phyloP scores from a whole-genome alignment of 2,888 invertebrate species.

The Saturnia japonica region DNA sequence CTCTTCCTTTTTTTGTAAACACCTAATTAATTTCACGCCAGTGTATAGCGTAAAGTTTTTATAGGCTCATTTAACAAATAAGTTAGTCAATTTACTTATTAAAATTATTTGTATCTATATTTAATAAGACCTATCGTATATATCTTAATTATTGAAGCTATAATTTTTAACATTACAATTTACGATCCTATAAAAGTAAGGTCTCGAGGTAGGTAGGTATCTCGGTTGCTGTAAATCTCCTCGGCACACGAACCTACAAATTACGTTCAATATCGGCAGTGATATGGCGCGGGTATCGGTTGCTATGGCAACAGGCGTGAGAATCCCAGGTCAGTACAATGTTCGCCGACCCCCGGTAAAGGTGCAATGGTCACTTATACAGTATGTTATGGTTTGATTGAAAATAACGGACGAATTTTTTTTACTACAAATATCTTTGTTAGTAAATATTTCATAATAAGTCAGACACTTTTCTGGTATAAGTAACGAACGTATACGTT shows the following conservation, averaged over 20 bases:
- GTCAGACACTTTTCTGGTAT: no score
- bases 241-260: conserved; percentile 68
- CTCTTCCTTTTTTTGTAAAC: conserved; percentile 39
- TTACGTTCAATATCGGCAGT: conserved; percentile 68
- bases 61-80: conserved; percentile 21
- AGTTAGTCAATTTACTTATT: neutral
- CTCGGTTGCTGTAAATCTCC: conserved; percentile 60
- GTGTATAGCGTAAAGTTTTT: conserved; percentile 44
- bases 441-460: neutral
- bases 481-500: no score
- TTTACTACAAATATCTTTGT: neutral
- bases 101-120: no score
- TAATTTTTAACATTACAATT: neutral
- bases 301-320: conserved; percentile 66
- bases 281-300: conserved; percentile 59
- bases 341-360: conserved; percentile 22
- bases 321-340: conserved; percentile 47
- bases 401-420: neutral
- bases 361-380: conserved; percentile 26
- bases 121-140: no score
- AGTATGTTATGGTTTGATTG: conserved; percentile 11
- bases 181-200: conserved; percentile 12
- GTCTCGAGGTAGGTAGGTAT: conserved; percentile 35
- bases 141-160: neutral
- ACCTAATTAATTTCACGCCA: conserved; percentile 62